Evolutionary conservation across 2,888 invertebrate species (phyloP).

Genomic region (Ypsolopha scabrella): DNA sequence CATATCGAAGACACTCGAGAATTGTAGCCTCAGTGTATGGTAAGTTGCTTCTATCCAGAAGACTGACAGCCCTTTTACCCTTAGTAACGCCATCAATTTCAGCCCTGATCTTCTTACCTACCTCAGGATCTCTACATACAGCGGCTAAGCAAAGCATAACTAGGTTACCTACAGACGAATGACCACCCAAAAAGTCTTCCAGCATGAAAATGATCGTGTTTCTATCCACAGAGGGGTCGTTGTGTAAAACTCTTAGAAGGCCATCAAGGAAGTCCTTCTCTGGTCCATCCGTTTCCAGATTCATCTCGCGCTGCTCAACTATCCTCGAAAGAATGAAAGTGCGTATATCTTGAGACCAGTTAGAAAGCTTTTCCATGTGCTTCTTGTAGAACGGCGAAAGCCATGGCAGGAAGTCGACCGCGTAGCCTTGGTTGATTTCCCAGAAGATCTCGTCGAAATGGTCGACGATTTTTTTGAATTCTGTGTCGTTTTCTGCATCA

Average conservation of each 20-base stretch:
- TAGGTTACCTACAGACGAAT: slow-evolving; percentile 88
- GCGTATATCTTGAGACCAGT: slow-evolving; percentile 78
- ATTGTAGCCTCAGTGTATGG: slow-evolving; percentile 87
- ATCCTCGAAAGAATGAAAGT: slow-evolving; percentile 80
- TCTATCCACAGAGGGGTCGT: slow-evolving; percentile 76
- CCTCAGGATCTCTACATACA: slow-evolving; percentile 74
- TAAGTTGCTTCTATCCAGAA: slow-evolving; percentile 75
- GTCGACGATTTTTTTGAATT: slow-evolving; percentile 76
- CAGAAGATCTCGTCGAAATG: slow-evolving; percentile 90
- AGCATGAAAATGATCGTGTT: slow-evolving; percentile 85
- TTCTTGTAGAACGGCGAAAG: slow-evolving; percentile 77
- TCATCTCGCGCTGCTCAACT: slow-evolving; percentile 69
- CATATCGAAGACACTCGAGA: slow-evolving; percentile 81
- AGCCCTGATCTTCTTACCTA: slow-evolving; percentile 73
- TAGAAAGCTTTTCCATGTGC: slow-evolving; percentile 75
- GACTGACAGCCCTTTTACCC: slow-evolving; percentile 66
- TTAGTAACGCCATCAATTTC: slow-evolving; percentile 76
- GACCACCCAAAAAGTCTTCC: slow-evolving; percentile 90
- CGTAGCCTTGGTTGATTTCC: slow-evolving; percentile 92
- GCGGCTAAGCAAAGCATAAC: slow-evolving; percentile 82
- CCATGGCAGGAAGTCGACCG: slow-evolving; percentile 89
- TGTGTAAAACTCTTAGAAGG: slow-evolving; percentile 75
- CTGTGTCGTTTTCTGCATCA: slow-evolving; percentile 72
- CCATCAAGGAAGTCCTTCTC: slow-evolving; percentile 87
- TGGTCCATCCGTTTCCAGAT: slow-evolving; percentile 69